Percentiles rank a stretch among this genome's conserved stretches.
Evolutionary conservation across 2,113 vertebrate species (phyloP).

Genomic region (Hippocampus barbouri): DNA sequence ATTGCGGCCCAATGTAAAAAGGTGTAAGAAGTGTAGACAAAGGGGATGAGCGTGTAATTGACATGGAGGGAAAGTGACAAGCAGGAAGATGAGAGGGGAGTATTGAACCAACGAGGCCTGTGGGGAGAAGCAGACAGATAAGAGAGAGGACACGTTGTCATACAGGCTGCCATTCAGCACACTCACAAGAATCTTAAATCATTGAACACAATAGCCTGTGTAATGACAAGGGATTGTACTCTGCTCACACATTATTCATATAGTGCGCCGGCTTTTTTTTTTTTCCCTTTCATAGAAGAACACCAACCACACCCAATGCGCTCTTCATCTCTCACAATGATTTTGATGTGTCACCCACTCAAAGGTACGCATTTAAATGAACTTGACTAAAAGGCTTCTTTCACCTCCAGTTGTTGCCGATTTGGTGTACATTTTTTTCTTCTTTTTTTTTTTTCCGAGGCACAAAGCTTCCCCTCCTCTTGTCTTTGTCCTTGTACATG

Average conservation of each 20-base stretch:
- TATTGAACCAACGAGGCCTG: constrained; percentile 47
- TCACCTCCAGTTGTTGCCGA: not conserved
- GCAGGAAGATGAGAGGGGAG: constrained; percentile 55
- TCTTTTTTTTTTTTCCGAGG: not conserved
- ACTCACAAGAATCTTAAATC: constrained; percentile 46
- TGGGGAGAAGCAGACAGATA: constrained; percentile 19
- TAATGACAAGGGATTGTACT: constrained; percentile 50
- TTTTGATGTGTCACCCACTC: constrained; percentile 1
- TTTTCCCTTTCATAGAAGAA: not conserved
- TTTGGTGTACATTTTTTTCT: not conserved
- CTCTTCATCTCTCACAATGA: constrained; percentile 1
- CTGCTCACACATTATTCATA: constrained; percentile 47
- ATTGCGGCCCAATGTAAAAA: constrained; percentile 19
- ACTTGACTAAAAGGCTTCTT: constrained; percentile 1
- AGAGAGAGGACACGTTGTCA: constrained; percentile 39
- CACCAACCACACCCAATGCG: constrained; percentile 14
- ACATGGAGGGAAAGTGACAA: constrained; percentile 65
- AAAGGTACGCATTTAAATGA: constrained; percentile 2
- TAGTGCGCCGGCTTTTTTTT: not conserved
- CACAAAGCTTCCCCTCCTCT: not conserved
- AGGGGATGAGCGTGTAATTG: constrained; percentile 48
- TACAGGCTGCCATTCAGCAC: constrained; percentile 36
- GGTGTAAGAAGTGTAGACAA: constrained; percentile 11
- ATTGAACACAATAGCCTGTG: constrained; percentile 59
- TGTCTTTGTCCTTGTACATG: constrained; percentile 13